Evolutionary conservation across 1,140 invertebrate genomes (phyloP), one percentile per base, ranked within the genome.

Genomic region (Cecropterus lyciades): DNA sequence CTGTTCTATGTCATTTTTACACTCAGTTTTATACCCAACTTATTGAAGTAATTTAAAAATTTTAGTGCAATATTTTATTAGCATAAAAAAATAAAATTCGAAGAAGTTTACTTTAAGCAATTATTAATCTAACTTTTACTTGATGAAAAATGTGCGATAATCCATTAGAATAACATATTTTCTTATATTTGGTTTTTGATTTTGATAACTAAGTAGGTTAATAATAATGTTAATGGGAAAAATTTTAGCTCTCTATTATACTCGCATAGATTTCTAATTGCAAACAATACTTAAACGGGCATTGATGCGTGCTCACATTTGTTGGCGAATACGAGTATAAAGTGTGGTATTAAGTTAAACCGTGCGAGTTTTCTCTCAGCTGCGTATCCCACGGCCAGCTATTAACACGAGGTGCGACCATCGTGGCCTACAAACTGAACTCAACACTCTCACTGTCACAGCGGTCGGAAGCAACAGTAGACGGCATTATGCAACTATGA

Each of bases 381-480:
- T 37, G 56, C 74, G 72, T 71, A 43, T 80, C 68, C 52, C 73
- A 70, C 68, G 72, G 55, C 65, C 17, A 65, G 37, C n/a, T n/a
- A n/a, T 56, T 14, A 53, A 27, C 14, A 20, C 45, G 57, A 71
- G 69, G 71, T 70, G 81, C 67, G 84, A 82, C 79, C 74, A 79
- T 77, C 70, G 67, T 73, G 85, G 82, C 87, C 87, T 82, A 90
- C 79, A 80, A 84, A 86, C 70, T 62, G 66, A 77, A 77, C 78
- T 10, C 11, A 56, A 56, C 72, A 89, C 85, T 89, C 84, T 88
- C 84, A 84, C 85, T 88, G 78, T 75, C 76, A 62, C 74, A 43
- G 56, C 66, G n/a, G n/a, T 67, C 66, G 67, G 77, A 74, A 81
- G 70, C 55, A 68, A 70, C 68, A 66, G 42, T 67, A 48, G 52